These are phyloP conservation scores for Willisornis vidua DNA, from an alignment of 2,113 vertebrate species.

Conservation along the genomic window DNA sequence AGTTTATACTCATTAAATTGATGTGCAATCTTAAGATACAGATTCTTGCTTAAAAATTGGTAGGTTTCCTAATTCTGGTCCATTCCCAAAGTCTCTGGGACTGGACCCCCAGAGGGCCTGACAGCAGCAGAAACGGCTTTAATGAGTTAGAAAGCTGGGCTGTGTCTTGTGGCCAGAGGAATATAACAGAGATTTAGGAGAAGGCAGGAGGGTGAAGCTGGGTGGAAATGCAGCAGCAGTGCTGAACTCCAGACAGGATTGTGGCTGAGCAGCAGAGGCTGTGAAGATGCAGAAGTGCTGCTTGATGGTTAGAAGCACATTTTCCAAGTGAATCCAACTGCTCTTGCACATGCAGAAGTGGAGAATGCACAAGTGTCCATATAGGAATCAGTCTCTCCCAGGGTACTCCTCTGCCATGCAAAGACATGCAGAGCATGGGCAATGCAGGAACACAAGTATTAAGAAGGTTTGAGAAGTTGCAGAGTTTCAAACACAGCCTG, in stretches of 20 bases:
- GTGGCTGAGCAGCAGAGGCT: neutral
- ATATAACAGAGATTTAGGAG: neutral
- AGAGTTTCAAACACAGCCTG: neutral
- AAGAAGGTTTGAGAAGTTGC: neutral
- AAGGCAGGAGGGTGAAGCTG: neutral
- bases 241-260: neutral
- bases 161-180: neutral
- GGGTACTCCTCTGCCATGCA: neutral
- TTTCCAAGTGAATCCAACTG: neutral
- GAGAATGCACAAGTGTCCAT: neutral
- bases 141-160: neutral
- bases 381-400: neutral
- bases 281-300: neutral
- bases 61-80: neutral
- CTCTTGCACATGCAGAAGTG: neutral
- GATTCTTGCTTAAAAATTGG: neutral
- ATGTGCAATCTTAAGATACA: neutral
- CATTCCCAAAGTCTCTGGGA: neutral
- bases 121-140: neutral
- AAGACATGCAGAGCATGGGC: neutral
- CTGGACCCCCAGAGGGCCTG: neutral
- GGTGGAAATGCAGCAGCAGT: neutral
- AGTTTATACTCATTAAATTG: neutral
- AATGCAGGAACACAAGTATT: neutral
- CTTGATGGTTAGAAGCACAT: neutral